These are phyloP conservation scores for Eupithecia tripunctaria DNA, from an alignment of 2,888 invertebrate genomes.

Conservation along the genomic window DNA sequence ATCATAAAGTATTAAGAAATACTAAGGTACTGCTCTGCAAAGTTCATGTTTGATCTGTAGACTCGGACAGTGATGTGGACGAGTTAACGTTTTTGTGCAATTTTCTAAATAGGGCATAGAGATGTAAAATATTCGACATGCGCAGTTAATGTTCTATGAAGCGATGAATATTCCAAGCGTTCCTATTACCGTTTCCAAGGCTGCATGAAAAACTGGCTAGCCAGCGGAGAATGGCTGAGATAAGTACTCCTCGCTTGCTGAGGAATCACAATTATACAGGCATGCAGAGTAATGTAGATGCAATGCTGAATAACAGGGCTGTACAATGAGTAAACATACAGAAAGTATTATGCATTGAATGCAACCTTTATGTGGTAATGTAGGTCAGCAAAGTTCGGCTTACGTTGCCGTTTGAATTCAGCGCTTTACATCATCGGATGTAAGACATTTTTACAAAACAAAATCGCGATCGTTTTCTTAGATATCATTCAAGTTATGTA, in stretches of 20 bases:
- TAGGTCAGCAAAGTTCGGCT: conserved; percentile 1
- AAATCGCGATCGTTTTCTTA: not conserved
- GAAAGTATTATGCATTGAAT: conserved; percentile 15
- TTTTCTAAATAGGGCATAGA: conserved; percentile 8
- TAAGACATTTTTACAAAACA: not conserved
- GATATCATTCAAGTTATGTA: conserved; percentile 17
- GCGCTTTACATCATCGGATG: not conserved
- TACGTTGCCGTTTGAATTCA: conserved; percentile 3
- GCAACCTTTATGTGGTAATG: conserved; percentile 1
- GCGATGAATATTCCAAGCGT: conserved; percentile 37
- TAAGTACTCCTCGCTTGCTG: conserved; percentile 21
- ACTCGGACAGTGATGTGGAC: not conserved
- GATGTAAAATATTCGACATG: conserved; percentile 7
- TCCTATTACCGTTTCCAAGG: conserved; percentile 44
- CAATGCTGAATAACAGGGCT: conserved; percentile 46
- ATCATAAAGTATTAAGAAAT: not conserved
- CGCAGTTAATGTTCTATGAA: conserved; percentile 3
- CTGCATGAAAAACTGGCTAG: conserved; percentile 40
- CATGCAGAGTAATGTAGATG: conserved; percentile 46
- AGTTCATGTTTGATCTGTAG: not conserved
- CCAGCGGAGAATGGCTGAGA: conserved; percentile 33
- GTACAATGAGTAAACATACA: conserved; percentile 23
- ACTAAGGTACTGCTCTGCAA: not conserved
- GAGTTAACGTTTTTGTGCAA: not conserved
- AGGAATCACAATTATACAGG: conserved; percentile 51